Evolutionary conservation across 2,797 vertebrate species (phyloP).

Genomic region (Cichlasoma orientale): DNA sequence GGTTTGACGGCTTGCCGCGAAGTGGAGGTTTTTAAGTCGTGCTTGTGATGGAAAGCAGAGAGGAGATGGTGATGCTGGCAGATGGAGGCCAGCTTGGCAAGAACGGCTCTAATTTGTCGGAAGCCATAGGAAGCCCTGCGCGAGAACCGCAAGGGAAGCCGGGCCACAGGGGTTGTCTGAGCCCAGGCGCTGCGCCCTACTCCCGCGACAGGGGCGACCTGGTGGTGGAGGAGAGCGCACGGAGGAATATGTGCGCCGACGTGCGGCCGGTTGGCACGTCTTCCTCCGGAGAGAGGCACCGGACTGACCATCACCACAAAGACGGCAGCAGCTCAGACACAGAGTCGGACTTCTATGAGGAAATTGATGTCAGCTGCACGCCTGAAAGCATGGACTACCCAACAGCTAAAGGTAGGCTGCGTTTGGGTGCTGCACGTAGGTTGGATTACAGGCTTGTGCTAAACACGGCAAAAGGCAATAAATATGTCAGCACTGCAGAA

Average conservation of each 20-base stretch:
- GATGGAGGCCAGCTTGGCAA: constrained; percentile 90
- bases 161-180: constrained; percentile 84
- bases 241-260: constrained; percentile 83
- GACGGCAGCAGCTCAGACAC: constrained; percentile 96
- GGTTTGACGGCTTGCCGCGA: constrained; percentile 45
- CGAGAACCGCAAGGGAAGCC: constrained; percentile 86
- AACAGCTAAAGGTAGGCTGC: constrained; percentile 87
- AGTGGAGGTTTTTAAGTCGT: constrained; percentile 48
- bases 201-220: constrained; percentile 81
- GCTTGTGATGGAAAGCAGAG: constrained; percentile 90
- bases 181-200: constrained; percentile 82
- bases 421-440: constrained; percentile 6
- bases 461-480: neutral
- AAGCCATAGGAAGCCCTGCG: constrained; percentile 81
- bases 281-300: constrained; percentile 67
- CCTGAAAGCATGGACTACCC: constrained; percentile 95
- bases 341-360: constrained; percentile 98
- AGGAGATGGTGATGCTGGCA: constrained; percentile 91
- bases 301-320: constrained; percentile 81
- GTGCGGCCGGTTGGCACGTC: constrained; percentile 81
- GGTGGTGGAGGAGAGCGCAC: constrained; percentile 78
- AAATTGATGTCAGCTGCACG: constrained; percentile 99
- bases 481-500: neutral
- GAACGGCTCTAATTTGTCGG: constrained; percentile 85
- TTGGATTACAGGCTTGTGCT: neutral